Percentiles rank a stretch among this genome's conserved stretches.
Conservation (phyloP, 2,113 vertebrate genomes). For the Phoenicopterus ruber region DNA sequence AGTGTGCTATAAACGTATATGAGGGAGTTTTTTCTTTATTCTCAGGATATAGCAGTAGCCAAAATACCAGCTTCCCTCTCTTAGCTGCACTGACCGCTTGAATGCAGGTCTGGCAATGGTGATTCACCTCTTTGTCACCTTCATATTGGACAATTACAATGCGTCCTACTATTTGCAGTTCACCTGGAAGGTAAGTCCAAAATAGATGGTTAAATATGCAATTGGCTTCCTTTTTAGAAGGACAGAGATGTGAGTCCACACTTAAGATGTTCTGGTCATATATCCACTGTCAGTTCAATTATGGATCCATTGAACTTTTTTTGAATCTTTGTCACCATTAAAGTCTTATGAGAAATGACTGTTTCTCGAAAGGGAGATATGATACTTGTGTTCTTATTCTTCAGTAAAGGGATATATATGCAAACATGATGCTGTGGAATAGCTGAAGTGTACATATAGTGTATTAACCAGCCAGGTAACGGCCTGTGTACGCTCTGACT, state of each 20-base stretch:
- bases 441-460: not conserved
- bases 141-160: not conserved
- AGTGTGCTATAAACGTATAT: fast-evolving
- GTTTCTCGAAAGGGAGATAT: not conserved
- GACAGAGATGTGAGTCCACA: not conserved
- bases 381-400: not conserved
- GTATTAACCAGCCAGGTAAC: not conserved
- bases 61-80: not conserved
- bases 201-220: not conserved
- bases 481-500: not conserved
- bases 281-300: not conserved
- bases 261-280: not conserved
- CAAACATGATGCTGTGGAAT: not conserved
- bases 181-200: not conserved
- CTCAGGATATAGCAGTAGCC: not conserved
- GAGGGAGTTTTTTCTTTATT: not conserved
- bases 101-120: not conserved
- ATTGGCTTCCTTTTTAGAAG: not conserved
- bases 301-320: not conserved
- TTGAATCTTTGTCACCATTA: not conserved
- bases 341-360: not conserved
- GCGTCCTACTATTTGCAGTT: not conserved
- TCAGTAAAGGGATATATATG: not conserved
- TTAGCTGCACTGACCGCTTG: not conserved
- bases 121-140: not conserved